Conservation (phyloP, 2,888 invertebrate genomes). For the Pristionchus fissidentatus region DNA sequence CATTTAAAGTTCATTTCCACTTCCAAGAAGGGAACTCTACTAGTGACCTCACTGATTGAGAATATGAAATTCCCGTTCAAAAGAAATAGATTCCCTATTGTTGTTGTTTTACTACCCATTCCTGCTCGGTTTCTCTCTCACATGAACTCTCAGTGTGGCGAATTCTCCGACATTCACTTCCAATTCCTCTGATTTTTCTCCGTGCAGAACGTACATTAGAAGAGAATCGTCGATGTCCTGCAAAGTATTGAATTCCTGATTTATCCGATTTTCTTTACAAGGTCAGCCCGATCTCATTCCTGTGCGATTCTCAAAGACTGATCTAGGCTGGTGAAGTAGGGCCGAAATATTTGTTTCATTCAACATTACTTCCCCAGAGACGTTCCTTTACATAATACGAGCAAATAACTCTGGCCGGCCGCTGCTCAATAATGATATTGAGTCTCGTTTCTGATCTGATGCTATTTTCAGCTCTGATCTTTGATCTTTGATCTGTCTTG, state of each 20-base stretch:
- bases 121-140: not conserved
- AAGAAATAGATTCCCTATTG: too few species aligned
- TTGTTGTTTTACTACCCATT: too few species aligned
- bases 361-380: too few species aligned
- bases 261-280: not conserved
- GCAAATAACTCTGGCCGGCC: too few species aligned
- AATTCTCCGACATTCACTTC: constrained; percentile 57
- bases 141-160: constrained; percentile 1
- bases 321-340: too few species aligned
- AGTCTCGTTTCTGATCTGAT: not conserved
- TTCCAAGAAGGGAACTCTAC: not conserved
- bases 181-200: constrained; percentile 52
- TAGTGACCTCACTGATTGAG: not conserved
- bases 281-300: too few species aligned
- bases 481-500: not conserved
- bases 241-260: not conserved
- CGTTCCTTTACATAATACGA: too few species aligned
- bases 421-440: not conserved
- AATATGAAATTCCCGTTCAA: not conserved
- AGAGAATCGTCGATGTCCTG: constrained; percentile 52
- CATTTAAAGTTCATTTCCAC: not conserved
- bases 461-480: not conserved
- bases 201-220: constrained; percentile 53
- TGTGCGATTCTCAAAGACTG: too few species aligned
- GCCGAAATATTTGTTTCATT: too few species aligned